Percentiles rank a stretch among this genome's conserved stretches.
phyloP scores from a whole-genome alignment of 2,797 vertebrate species.

The Xenops minutus region DNA sequence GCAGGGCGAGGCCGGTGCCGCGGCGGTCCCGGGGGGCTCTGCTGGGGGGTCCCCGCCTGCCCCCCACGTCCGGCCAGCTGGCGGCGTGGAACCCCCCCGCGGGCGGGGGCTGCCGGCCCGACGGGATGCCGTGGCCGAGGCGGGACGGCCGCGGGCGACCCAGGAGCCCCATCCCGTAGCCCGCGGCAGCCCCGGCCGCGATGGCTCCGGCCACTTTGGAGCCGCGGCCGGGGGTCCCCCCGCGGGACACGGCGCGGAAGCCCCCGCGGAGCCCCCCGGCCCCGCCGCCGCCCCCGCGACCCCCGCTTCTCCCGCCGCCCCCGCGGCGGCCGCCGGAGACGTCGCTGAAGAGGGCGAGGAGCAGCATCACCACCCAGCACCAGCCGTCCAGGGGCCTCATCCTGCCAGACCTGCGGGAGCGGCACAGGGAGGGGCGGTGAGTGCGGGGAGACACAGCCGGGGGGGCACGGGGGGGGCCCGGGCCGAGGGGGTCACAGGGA shows the following conservation, averaged over 20 bases:
- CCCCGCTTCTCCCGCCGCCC: neutral
- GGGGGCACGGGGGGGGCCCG: too few relatives aligned
- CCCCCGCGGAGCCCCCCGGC: neutral
- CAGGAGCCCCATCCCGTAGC: slow-evolving; percentile 16
- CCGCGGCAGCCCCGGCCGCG: neutral
- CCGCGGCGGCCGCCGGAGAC: neutral
- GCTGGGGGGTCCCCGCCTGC: neutral
- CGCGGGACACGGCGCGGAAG: neutral
- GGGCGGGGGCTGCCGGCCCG: neutral
- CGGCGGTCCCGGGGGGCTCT: neutral
- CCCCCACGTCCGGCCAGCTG: neutral
- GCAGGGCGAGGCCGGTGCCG: neutral
- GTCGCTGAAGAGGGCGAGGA: slow-evolving; percentile 1
- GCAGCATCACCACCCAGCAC: neutral
- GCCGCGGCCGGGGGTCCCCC: neutral
- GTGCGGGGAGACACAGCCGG: neutral
- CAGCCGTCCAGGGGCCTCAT: slow-evolving; percentile 9
- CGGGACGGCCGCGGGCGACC: neutral
- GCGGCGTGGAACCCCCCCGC: neutral
- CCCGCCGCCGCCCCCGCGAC: neutral
- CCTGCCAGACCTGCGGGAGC: neutral
- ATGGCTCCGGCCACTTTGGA: slow-evolving; percentile 17
- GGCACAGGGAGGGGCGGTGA: neutral
- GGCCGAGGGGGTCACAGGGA: too few relatives aligned
- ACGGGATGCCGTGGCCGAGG: neutral